Evolutionary conservation across 2,113 vertebrate genomes (phyloP).

Genomic region (Myiagra hebetior): DNA sequence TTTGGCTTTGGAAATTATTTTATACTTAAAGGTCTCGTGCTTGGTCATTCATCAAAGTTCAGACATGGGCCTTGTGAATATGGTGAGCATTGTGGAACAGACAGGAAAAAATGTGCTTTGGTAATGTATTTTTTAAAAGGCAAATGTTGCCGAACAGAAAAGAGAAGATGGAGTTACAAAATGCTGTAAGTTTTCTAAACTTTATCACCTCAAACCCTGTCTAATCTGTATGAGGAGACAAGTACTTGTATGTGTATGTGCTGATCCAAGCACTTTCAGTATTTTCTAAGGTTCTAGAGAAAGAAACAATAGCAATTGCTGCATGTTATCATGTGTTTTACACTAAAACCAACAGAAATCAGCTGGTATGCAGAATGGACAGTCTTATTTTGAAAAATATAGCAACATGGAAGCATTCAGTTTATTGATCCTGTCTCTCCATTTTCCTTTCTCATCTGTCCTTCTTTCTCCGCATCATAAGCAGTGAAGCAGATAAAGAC

Average conservation of each 20-base stretch:
- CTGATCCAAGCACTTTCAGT: neutral
- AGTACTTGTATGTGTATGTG: neutral
- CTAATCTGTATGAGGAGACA: neutral
- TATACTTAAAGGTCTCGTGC: neutral
- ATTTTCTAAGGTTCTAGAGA: neutral
- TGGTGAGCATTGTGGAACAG: neutral
- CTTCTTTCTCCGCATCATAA: neutral
- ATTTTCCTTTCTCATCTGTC: neutral
- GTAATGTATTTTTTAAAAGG: neutral
- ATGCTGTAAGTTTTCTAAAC: neutral
- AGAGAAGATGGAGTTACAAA: neutral
- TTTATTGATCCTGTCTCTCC: neutral
- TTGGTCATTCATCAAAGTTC: neutral
- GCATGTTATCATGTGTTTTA: neutral
- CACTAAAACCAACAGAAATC: neutral
- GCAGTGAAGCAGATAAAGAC: neutral
- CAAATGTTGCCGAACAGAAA: neutral
- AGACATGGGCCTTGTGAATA: neutral
- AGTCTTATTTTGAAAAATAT: neutral
- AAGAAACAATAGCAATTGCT: neutral
- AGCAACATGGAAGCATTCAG: neutral
- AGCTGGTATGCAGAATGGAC: rapidly evolving
- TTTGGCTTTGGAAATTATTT: neutral
- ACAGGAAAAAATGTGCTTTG: neutral
- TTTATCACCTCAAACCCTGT: neutral